Conservation (phyloP, 2,797 vertebrate species). For the Lepus oiostolus region DNA sequence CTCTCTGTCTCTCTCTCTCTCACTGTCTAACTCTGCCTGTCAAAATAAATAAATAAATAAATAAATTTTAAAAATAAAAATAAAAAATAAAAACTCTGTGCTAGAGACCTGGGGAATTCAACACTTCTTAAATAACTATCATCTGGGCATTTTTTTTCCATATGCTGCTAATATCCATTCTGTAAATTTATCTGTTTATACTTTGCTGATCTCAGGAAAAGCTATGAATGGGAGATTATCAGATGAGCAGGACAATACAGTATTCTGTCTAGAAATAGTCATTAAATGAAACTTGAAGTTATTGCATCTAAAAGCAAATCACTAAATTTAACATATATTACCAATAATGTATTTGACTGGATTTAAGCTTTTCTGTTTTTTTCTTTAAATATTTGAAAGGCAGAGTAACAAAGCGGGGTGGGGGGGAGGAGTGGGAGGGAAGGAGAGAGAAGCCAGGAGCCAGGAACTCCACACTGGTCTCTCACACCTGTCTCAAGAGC, state of each 20-base stretch:
- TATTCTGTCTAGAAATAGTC: not conserved
- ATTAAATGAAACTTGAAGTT: not conserved
- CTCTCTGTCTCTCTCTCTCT: too few relatives aligned
- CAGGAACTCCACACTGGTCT: too few relatives aligned
- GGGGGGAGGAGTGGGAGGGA: too few relatives aligned
- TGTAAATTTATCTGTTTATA: not conserved
- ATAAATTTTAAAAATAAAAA: too few relatives aligned
- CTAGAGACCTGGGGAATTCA: not conserved
- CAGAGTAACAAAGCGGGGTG: too few relatives aligned
- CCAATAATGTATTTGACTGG: not conserved
- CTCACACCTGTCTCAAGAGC: too few relatives aligned
- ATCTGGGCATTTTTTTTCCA: not conserved
- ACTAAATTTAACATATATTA: not conserved
- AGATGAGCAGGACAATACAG: not conserved
- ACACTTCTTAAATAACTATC: conserved; percentile 39
- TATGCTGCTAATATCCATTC: not conserved
- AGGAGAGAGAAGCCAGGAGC: too few relatives aligned
- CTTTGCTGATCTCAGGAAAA: not conserved
- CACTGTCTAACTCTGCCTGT: too few relatives aligned
- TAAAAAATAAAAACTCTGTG: not conserved
- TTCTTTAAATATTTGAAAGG: too few relatives aligned
- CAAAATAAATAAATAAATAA: too few relatives aligned
- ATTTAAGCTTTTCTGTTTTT: too few relatives aligned
- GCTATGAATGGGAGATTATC: not conserved
- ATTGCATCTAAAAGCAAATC: not conserved